A percentile compares a stretch with the other conserved stretches of the same genome.
Conservation (phyloP, 2,888 invertebrate species). For the Andrena flavipes region DNA sequence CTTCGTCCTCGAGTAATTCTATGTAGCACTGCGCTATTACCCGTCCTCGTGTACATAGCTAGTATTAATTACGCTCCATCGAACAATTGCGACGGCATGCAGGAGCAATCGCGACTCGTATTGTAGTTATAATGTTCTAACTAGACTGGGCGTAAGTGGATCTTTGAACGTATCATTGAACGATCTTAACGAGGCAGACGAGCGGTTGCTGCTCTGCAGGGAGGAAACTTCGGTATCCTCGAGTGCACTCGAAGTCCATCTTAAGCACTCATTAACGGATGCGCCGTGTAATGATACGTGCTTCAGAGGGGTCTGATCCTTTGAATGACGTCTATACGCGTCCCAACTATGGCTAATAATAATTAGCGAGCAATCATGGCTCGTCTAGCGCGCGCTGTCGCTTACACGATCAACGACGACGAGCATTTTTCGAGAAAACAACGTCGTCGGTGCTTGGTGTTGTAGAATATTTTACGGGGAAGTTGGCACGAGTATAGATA, state of each 20-base stretch:
- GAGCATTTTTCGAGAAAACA: not conserved
- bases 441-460: not conserved
- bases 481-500: no score
- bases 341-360: constrained; percentile 25
- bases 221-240: constrained; percentile 65
- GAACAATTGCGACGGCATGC: constrained; percentile 26
- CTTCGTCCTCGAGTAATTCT: constrained; percentile 4
- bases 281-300: constrained; percentile 52
- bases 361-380: constrained; percentile 41
- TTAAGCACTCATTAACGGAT: constrained; percentile 67
- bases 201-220: constrained; percentile 45
- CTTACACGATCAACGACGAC: not conserved
- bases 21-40: constrained; percentile 9
- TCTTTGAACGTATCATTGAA: constrained; percentile 66
- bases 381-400: not conserved
- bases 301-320: constrained; percentile 32
- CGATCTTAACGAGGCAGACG: constrained; percentile 69
- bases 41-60: constrained; percentile 2
- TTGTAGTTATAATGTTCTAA: constrained; percentile 52
- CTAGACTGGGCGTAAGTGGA: constrained; percentile 57
- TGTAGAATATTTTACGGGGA: not conserved
- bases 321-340: constrained; percentile 31
- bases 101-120: constrained; percentile 50
- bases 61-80: constrained; percentile 30
- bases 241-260: constrained; percentile 62